These are phyloP conservation scores for Cardinalis cardinalis DNA, from an alignment of 2,113 vertebrate genomes.

Conservation along the genomic window DNA sequence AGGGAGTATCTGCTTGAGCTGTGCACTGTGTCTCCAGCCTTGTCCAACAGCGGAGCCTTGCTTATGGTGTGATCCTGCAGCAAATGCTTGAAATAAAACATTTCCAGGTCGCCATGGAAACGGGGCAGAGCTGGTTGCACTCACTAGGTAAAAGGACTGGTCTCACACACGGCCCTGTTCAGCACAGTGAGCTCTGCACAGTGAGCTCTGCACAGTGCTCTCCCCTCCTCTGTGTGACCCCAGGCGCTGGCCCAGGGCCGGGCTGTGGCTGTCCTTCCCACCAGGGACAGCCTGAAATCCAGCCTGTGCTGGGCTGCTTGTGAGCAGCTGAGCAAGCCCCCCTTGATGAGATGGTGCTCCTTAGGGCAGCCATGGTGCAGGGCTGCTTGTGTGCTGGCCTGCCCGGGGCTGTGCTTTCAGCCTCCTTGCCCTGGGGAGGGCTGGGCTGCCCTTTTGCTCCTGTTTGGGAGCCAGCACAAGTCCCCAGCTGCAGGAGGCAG, in stretches of 20 bases:
- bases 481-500: not conserved
- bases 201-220: not conserved
- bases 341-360: not conserved
- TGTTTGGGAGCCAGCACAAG: not conserved
- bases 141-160: not conserved
- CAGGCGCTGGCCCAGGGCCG: not conserved
- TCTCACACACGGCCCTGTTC: not conserved
- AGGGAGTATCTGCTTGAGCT: not conserved
- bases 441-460: not conserved
- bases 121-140: not conserved
- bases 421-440: not conserved
- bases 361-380: accelerated
- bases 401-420: accelerated
- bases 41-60: not conserved
- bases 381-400: not conserved
- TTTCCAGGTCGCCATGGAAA: conserved; percentile 27
- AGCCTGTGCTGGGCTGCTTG: accelerated
- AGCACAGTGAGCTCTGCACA: not conserved
- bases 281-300: accelerated
- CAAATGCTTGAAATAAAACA: not conserved
- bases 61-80: conserved; percentile 34
- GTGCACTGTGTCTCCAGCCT: conserved; percentile 3
- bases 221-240: not conserved
- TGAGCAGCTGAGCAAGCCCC: not conserved
- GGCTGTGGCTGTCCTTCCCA: not conserved